Base-by-base conservation (phyloP, 2,113 vertebrate genomes). In the Rhea pennata region DNA sequence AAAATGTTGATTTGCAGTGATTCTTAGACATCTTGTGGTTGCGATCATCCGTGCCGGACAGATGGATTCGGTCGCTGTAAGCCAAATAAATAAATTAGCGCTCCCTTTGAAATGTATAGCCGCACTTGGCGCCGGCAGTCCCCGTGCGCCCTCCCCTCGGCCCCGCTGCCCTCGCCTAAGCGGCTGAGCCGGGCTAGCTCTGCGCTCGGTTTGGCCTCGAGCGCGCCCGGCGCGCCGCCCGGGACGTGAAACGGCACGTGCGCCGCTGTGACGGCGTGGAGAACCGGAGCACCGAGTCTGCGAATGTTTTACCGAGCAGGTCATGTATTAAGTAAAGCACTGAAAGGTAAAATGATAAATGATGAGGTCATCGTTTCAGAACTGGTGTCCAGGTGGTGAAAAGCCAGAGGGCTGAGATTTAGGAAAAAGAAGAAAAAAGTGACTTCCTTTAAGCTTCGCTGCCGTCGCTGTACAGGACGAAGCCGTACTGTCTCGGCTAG, bases 281-380 rank as follows among this genome's bases (percentile, higher is more conserved):
- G 94, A 88, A 91, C 95, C 96, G 87, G 97, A 96, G 96, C 71
- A 96, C 92, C 96, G 88, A 95, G 89, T 89, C 96, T 97, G 97
- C 97, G 97, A 96, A 97, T 97, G 97, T 97, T 97, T 97, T 95
- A 96, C 97, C 76, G 96, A 97, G 87, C 96, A 97, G 95, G 92
- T 97, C 97, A 97, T 97, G 96, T 96, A 97, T 97, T 96, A 95
- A 97, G 92, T 87, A 94, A 96, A 97, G 96, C 92, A 96, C 90
- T 96, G 94, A 97, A 96, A 97, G 96, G 97, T 96, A 96, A 97
- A 95, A 97, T 96, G 97, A 97, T 97, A 97, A 97, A 97, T 97
- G 96, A 89, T 97, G 97, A 97, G 66, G 95, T 97, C 97, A 97
- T 96, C 50, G 10, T 84, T 96, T 96, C 48, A 80, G 92, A 95